Conservation (phyloP, 2,797 vertebrate species). For the Heliangelus exortis region DNA sequence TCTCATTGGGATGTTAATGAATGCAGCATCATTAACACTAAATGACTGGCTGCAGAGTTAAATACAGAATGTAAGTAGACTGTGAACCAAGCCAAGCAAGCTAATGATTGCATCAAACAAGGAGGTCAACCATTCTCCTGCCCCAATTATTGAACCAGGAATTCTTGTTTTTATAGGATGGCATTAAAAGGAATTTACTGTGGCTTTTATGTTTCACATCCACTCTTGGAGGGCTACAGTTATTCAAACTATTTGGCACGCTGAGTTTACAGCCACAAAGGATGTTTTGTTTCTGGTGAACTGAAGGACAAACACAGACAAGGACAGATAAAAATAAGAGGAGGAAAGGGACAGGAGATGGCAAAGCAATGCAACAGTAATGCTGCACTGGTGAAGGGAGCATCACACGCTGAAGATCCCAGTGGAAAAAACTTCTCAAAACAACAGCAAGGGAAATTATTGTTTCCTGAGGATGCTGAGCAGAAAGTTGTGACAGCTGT, state of each 20-base stretch:
- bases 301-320: neutral
- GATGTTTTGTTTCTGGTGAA: conserved; percentile 24
- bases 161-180: conserved; percentile 7
- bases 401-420: rapidly evolving
- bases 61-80: conserved; percentile 8
- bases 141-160: conserved; percentile 36
- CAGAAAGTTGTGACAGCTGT: neutral
- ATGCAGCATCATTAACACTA: conserved; percentile 48
- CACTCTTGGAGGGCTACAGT: conserved; percentile 36
- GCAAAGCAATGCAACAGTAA: neutral
- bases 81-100: conserved; percentile 36
- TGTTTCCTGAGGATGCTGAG: neutral
- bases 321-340: conserved; percentile 19
- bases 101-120: conserved; percentile 48
- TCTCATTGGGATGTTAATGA: conserved; percentile 41
- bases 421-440: neutral
- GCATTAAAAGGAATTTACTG: conserved; percentile 50
- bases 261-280: conserved; percentile 22
- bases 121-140: conserved; percentile 26
- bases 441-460: neutral
- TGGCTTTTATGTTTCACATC: conserved; percentile 38
- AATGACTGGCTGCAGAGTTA: conserved; percentile 30
- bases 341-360: neutral
- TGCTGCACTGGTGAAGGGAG: neutral
- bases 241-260: conserved; percentile 47